Conservation (phyloP, 2,888 invertebrate genomes). For the Cordilura impudica region DNA sequence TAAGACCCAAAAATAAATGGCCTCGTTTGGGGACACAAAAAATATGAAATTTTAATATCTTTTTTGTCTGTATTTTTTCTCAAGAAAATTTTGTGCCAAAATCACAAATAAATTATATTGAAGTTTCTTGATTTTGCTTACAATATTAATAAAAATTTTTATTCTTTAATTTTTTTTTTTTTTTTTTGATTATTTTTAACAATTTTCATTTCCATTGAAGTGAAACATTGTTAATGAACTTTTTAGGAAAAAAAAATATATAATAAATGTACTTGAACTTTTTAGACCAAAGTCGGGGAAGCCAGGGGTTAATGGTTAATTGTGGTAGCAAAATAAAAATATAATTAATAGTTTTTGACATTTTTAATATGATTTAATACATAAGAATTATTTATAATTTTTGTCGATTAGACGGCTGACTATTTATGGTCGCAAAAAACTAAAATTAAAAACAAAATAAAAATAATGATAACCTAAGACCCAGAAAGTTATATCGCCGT, state of each 20-base stretch:
- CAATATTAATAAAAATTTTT: not conserved
- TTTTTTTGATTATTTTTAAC: conserved; percentile 2
- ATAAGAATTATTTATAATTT: too few relatives aligned
- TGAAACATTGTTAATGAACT: conserved; percentile 11
- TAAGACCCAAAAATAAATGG: conserved; percentile 49
- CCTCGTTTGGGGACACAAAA: conserved; percentile 56
- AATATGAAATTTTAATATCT: conserved; percentile 5
- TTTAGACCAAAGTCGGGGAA: not conserved
- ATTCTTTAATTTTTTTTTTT: not conserved
- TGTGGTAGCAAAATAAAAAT: too few relatives aligned
- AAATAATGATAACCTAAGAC: too few relatives aligned
- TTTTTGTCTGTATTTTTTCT: not conserved
- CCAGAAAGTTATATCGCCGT: too few relatives aligned
- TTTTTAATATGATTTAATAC: too few relatives aligned
- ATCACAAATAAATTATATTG: conserved; percentile 1
- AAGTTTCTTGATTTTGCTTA: not conserved
- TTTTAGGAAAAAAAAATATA: not conserved
- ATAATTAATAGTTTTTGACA: too few relatives aligned
- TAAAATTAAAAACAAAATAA: too few relatives aligned
- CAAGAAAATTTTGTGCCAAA: conserved; percentile 36
- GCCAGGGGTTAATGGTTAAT: not conserved
- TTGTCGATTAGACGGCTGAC: too few relatives aligned
- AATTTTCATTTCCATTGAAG: not conserved
- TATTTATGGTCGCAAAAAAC: too few relatives aligned
- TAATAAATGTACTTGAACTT: not conserved